Conservation (phyloP, 2,113 vertebrate species). For the Notiomystis cincta region DNA sequence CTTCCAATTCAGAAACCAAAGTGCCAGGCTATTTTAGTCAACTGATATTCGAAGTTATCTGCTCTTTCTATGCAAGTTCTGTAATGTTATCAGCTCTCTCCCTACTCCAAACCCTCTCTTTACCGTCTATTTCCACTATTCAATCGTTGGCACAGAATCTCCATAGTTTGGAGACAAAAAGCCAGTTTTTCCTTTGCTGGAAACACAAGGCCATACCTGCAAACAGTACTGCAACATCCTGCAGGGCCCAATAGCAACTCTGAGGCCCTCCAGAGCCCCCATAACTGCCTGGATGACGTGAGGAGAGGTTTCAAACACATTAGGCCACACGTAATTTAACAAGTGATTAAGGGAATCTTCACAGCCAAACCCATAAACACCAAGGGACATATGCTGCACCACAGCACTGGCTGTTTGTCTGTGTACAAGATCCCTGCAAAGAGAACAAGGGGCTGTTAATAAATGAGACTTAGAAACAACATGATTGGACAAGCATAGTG, state of each 20-base stretch:
- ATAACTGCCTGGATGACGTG: constrained; percentile 98
- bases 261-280: constrained; percentile 94
- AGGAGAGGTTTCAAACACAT: constrained; percentile 96
- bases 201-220: constrained; percentile 75
- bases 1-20: background rate
- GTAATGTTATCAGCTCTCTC: background rate
- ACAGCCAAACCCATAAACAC: constrained; percentile 96
- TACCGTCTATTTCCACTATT: background rate
- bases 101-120: background rate
- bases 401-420: constrained; percentile 95
- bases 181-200: background rate
- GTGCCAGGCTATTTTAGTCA: background rate
- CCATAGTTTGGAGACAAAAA: background rate
- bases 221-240: constrained; percentile 98
- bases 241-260: constrained; percentile 95
- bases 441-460: background rate
- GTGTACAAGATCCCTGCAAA: constrained; percentile 91
- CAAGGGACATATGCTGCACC: constrained; percentile 98
- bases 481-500: rapidly evolving
- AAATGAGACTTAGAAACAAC: background rate
- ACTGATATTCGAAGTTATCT: background rate
- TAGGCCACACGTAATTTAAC: constrained; percentile 97
- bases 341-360: constrained; percentile 97
- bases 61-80: background rate
- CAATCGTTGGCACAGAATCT: background rate